A percentile compares a stretch with the other conserved stretches of the same genome.
These are phyloP conservation scores for Fukomys damarensis DNA, from an alignment of 2,113 vertebrate species.

Conservation along the genomic window DNA sequence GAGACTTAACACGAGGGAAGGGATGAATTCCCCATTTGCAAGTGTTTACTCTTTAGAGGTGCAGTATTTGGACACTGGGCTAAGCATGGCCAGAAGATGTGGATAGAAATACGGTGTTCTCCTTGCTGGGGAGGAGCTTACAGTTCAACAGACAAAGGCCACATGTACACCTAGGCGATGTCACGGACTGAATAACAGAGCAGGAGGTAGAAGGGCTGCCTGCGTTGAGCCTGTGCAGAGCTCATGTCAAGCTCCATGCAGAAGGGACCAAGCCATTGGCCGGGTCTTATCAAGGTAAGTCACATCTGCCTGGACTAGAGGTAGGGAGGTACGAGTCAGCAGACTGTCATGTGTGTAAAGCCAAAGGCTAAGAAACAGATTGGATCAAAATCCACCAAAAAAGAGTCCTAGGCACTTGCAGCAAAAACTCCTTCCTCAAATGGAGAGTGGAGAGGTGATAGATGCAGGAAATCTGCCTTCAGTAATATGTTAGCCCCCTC, in stretches of 20 bases:
- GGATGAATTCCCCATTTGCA: neutral
- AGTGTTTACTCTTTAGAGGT: neutral
- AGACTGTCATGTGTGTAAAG: neutral
- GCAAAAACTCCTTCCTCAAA: neutral
- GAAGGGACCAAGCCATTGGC: neutral
- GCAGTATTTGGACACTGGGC: neutral
- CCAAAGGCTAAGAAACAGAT: neutral
- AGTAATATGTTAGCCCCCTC: neutral
- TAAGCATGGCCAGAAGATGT: neutral
- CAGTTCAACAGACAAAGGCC: neutral
- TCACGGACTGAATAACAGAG: neutral
- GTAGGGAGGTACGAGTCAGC: neutral
- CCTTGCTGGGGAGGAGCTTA: neutral
- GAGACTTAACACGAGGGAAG: neutral
- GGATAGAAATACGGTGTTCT: neutral
- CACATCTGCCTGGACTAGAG: neutral
- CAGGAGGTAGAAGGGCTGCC: neutral
- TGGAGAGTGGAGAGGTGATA: neutral
- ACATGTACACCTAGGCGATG: neutral
- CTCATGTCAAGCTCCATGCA: neutral
- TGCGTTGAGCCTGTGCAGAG: neutral
- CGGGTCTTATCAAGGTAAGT: neutral
- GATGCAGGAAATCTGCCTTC: neutral
- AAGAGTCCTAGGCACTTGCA: too few relatives aligned
- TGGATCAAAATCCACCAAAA: neutral